phyloP scores from a whole-genome alignment of 2,113 vertebrate species.

The Sorex fumeus region DNA sequence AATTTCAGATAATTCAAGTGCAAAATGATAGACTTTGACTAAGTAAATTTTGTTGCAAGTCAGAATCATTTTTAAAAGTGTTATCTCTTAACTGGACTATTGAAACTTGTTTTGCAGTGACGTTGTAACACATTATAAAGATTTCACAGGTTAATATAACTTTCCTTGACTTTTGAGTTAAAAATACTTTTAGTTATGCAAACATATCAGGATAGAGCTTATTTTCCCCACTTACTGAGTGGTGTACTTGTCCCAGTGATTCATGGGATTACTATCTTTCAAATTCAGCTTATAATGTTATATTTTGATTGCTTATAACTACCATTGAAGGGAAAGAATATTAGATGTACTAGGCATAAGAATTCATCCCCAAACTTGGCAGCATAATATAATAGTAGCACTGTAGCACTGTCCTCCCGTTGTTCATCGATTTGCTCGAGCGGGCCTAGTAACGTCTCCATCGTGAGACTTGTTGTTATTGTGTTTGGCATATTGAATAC shows the following conservation, averaged over 20 bases:
- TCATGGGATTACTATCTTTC: neutral
- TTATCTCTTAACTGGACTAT: neutral
- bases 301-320: neutral
- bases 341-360: neutral
- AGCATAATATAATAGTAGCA: neutral
- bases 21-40: neutral
- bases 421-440: too few species aligned
- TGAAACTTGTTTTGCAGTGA: neutral
- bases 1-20: constrained; percentile 41
- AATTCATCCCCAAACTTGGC: neutral
- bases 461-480: too few species aligned
- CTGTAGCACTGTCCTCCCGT: too few species aligned
- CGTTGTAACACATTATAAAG: neutral
- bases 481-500: too few species aligned
- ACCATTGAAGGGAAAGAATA: neutral
- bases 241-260: neutral
- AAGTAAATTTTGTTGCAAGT: constrained; percentile 49
- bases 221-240: neutral
- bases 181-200: constrained; percentile 8
- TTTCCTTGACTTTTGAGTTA: constrained; percentile 9
- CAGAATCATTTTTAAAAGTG: constrained; percentile 57
- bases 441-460: too few species aligned
- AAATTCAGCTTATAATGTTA: constrained; percentile 25
- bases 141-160: neutral
- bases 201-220: neutral